These are phyloP conservation scores for Helicoverpa zea DNA, from an alignment of 1,140 invertebrate genomes.

Conservation along the genomic window DNA sequence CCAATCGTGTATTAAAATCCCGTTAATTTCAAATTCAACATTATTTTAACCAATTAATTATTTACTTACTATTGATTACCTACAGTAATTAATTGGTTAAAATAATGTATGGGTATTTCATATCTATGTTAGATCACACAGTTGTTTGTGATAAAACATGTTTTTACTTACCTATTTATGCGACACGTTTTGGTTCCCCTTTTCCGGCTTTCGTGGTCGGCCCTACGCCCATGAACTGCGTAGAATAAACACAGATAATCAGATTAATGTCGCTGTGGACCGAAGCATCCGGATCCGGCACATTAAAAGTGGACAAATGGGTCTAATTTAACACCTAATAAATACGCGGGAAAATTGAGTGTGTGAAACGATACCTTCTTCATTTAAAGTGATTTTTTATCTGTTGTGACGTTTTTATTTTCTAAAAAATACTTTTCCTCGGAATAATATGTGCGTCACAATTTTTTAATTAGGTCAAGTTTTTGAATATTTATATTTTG, in stretches of 20 bases:
- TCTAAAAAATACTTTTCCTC: not conserved
- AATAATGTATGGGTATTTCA: too few relatives aligned
- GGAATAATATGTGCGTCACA: not conserved
- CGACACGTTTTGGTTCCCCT: not conserved
- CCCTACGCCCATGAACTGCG: not conserved
- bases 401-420: not conserved
- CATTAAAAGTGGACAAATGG: conserved; percentile 13
- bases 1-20: too few relatives aligned
- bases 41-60: too few relatives aligned
- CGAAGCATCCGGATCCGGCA: conserved; percentile 12
- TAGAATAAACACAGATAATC: conserved; percentile 28
- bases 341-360: too few relatives aligned
- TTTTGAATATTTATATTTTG: not conserved
- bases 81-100: too few relatives aligned
- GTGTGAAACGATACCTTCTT: too few relatives aligned
- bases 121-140: too few relatives aligned
- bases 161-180: conserved; percentile 1
- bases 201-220: not conserved
- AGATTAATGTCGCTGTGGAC: not conserved
- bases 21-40: too few relatives aligned
- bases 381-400: too few relatives aligned
- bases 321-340: not conserved
- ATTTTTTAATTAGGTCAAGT: not conserved
- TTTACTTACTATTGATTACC: too few relatives aligned
- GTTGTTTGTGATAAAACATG: not conserved